These are phyloP conservation scores for Nanorana parkeri DNA, from an alignment of 2,113 vertebrate species.

Conservation along the genomic window DNA sequence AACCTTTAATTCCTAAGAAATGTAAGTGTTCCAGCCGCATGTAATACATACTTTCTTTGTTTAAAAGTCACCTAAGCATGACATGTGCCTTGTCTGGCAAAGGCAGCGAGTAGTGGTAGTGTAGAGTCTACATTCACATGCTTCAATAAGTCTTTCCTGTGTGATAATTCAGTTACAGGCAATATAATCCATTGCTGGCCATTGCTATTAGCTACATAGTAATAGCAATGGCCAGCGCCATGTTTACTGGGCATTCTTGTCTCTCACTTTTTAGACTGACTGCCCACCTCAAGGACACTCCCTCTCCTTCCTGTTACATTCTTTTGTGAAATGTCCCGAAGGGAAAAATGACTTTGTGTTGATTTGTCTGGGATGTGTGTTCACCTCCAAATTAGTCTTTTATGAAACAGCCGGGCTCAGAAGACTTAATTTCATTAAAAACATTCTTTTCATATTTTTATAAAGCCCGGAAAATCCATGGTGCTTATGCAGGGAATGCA, in stretches of 20 bases:
- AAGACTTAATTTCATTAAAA: slow-evolving; percentile 77
- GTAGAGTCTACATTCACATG: not conserved
- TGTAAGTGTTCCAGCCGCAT: not conserved
- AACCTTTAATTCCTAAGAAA: slow-evolving; percentile 7
- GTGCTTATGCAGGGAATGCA: slow-evolving; percentile 69
- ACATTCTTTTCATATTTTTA: slow-evolving; percentile 80
- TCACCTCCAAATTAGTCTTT: slow-evolving; percentile 61
- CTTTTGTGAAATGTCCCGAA: slow-evolving; percentile 45
- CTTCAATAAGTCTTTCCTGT: not conserved
- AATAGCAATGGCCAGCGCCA: not conserved
- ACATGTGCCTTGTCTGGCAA: slow-evolving; percentile 6
- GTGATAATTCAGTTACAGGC: slow-evolving; percentile 2
- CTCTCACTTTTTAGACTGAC: slow-evolving; percentile 3
- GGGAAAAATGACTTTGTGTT: slow-evolving; percentile 57
- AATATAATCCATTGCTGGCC: too few species aligned
- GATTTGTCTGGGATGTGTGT: slow-evolving; percentile 56
- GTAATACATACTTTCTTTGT: slow-evolving; percentile 12
- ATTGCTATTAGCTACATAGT: not conserved
- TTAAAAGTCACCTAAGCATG: not conserved
- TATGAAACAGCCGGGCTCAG: slow-evolving; percentile 68
- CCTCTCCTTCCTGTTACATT: slow-evolving; percentile 37
- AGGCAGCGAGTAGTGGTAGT: not conserved
- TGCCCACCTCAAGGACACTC: slow-evolving; percentile 14
- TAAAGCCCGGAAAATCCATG: slow-evolving; percentile 76
- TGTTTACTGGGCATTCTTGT: slow-evolving; percentile 8